These are phyloP conservation scores for Lucifuga dentata DNA, from an alignment of 2,113 vertebrate genomes.

Conservation along the genomic window DNA sequence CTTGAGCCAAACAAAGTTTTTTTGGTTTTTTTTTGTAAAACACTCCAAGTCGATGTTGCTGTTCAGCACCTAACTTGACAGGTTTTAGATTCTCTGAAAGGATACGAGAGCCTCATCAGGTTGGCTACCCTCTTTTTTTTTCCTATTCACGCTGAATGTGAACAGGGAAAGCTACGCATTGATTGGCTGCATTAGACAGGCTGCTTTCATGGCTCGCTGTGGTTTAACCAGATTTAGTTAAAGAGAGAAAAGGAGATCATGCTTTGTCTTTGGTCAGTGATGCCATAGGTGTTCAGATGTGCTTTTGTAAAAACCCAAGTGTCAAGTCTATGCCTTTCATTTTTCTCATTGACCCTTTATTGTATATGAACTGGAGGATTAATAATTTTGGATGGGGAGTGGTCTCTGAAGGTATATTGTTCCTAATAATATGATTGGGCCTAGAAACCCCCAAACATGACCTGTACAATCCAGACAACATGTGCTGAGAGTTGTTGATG, in stretches of 20 bases:
- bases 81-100: background rate
- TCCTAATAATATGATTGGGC: no score
- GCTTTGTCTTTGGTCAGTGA: no score
- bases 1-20: no score
- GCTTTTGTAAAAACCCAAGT: no score
- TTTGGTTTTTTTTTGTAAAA: no score
- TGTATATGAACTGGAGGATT: no score
- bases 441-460: no score
- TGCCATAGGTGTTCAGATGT: no score
- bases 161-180: slow-evolving; percentile 31
- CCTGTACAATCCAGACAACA: no score
- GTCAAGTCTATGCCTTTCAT: background rate
- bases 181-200: no score
- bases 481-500: background rate
- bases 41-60: background rate
- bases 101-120: slow-evolving; percentile 48
- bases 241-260: background rate
- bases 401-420: no score
- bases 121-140: slow-evolving; percentile 37
- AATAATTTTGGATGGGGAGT: no score
- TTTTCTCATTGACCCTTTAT: background rate
- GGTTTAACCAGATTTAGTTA: slow-evolving; percentile 13
- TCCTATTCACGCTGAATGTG: slow-evolving; percentile 56
- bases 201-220: slow-evolving; percentile 9
- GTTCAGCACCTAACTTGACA: slow-evolving; percentile 10